Evolutionary conservation across 1,140 invertebrate species (phyloP).

Genomic region (Scaptodrosophila lebanonensis): DNA sequence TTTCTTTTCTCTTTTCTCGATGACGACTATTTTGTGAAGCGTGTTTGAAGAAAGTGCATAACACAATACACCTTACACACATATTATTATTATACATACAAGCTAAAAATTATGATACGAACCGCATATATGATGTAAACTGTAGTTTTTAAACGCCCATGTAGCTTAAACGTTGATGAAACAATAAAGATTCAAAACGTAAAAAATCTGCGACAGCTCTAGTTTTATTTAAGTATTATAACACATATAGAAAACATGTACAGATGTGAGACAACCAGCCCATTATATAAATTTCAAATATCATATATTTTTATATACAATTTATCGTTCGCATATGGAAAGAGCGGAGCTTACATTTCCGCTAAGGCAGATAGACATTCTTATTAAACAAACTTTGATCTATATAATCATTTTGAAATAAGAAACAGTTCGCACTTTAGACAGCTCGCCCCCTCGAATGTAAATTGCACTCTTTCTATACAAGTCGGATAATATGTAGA

Average conservation of each 20-base stretch:
- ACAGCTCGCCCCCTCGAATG: too few relatives aligned
- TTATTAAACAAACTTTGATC: too few relatives aligned
- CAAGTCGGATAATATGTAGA: neutral
- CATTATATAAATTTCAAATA: too few relatives aligned
- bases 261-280: too few relatives aligned
- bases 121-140: conserved; percentile 42
- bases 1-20: too few relatives aligned
- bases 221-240: neutral
- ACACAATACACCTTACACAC: conserved; percentile 25
- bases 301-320: too few relatives aligned
- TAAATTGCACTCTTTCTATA: neutral
- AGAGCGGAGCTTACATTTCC: too few relatives aligned
- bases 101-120: conserved; percentile 37
- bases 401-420: too few relatives aligned
- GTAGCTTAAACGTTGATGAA: conserved; percentile 62
- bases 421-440: too few relatives aligned
- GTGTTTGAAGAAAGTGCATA: conserved; percentile 11
- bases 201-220: conserved; percentile 30
- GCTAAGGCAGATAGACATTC: too few relatives aligned
- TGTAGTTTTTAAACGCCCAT: conserved; percentile 45
- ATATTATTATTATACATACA: conserved; percentile 26
- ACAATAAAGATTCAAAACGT: conserved; percentile 72
- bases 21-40: conserved; percentile 20
- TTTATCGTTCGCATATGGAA: too few relatives aligned
- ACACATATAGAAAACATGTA: neutral